Evolutionary conservation across 2,888 invertebrate genomes (phyloP).

Genomic region (Eupeodes luniger): DNA sequence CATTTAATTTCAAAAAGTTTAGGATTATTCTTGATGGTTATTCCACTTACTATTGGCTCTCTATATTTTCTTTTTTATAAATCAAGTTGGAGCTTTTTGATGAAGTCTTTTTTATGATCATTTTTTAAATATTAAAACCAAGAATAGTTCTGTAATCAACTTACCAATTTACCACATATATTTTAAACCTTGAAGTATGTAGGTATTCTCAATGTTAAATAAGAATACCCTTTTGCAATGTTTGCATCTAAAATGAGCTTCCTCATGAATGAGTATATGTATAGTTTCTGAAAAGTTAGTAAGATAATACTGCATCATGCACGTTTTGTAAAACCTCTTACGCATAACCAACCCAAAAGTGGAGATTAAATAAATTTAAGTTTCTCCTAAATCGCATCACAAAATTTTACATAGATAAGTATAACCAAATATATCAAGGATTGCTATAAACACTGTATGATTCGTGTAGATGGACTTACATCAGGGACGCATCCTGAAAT

Average conservation of each 20-base stretch:
- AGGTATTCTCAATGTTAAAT: not conserved
- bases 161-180: no score
- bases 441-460: conserved; percentile 30
- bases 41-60: no score
- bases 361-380: conserved; percentile 56
- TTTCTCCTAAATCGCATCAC: conserved; percentile 8
- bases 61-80: no score
- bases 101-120: no score
- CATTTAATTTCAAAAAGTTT: not conserved
- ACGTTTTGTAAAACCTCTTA: conserved; percentile 28
- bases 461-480: not conserved
- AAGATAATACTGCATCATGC: not conserved
- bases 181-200: no score
- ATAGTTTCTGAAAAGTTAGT: not conserved
- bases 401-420: not conserved
- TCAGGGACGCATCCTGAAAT: not conserved
- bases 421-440: conserved; percentile 29
- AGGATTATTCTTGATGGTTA: not conserved
- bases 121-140: no score
- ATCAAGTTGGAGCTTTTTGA: no score
- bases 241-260: not conserved
- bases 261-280: no score
- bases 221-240: not conserved
- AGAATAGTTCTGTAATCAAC: no score
- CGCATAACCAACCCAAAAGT: conserved; percentile 17